Percentiles rank a stretch among this genome's conserved stretches.
phyloP scores from a whole-genome alignment of 2,888 invertebrate species.

The Eupeodes latifasciatus region DNA sequence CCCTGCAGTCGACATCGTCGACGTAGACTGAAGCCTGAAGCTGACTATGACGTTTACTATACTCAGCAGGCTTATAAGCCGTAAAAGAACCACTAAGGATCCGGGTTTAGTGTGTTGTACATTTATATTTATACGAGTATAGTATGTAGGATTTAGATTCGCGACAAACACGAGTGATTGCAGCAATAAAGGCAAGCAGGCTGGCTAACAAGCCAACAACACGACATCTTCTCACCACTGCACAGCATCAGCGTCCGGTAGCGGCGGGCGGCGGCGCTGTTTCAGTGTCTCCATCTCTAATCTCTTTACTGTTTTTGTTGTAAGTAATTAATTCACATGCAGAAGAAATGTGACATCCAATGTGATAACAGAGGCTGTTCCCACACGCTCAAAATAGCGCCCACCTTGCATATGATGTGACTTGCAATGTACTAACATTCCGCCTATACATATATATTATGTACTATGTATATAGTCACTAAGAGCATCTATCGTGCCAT shows the following conservation, averaged over 20 bases:
- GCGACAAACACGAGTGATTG: constrained; percentile 51
- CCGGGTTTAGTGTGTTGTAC: not conserved
- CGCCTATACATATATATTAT: not conserved
- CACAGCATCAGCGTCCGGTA: no score
- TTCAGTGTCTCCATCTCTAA: not conserved
- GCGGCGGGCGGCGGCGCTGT: not conserved
- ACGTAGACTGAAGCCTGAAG: not conserved
- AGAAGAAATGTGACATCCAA: constrained; percentile 69
- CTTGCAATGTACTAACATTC: constrained; percentile 5
- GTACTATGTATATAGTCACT: not conserved
- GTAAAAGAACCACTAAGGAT: constrained; percentile 5
- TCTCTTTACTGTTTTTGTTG: constrained; percentile 12
- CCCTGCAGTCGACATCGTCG: constrained; percentile 24
- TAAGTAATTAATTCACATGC: constrained; percentile 69
- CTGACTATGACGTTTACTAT: not conserved
- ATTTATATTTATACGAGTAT: not conserved
- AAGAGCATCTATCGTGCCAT: constrained; percentile 58
- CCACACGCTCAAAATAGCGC: constrained; percentile 59
- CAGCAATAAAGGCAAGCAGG: constrained; percentile 40
- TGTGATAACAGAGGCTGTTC: constrained; percentile 73
- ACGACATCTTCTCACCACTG: constrained; percentile 50
- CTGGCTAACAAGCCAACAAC: constrained; percentile 49
- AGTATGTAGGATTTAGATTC: constrained; percentile 15
- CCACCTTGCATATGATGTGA: constrained; percentile 35
- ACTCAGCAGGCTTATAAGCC: not conserved